Percentiles rank a stretch among this genome's conserved stretches.
These are phyloP conservation scores for Loripinus fragilis DNA, from an alignment of 2,888 invertebrate species.

Conservation along the genomic window DNA sequence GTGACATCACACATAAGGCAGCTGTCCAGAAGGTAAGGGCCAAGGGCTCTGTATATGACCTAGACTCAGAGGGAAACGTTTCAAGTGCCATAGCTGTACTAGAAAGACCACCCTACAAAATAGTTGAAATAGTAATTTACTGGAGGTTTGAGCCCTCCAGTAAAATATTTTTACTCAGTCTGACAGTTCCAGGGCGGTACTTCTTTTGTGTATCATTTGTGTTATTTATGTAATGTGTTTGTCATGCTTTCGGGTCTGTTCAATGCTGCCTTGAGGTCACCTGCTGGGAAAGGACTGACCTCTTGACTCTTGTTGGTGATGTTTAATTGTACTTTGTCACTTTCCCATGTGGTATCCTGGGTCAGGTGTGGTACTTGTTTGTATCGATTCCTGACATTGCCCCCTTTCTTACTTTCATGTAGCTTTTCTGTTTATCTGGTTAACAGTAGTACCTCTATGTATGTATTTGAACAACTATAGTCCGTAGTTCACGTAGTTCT, in stretches of 20 bases:
- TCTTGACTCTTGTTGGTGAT: too few relatives aligned
- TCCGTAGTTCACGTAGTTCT: not conserved
- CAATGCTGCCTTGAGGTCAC: too few relatives aligned
- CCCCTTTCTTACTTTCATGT: too few relatives aligned
- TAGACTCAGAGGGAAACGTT: conserved; percentile 50
- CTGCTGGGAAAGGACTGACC: too few relatives aligned
- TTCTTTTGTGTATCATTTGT: too few relatives aligned
- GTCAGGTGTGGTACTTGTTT: not conserved
- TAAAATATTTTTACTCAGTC: too few relatives aligned
- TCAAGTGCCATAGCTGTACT: conserved; percentile 51
- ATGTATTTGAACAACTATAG: not conserved
- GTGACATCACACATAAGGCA: not conserved
- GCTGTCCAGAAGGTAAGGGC: conserved; percentile 54
- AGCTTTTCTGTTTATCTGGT: not conserved
- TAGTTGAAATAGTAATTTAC: not conserved
- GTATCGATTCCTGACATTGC: not conserved
- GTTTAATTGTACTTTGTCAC: too few relatives aligned
- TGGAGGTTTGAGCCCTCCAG: too few relatives aligned
- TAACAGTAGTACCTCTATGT: not conserved
- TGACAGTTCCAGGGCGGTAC: too few relatives aligned
- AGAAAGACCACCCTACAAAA: conserved; percentile 55
- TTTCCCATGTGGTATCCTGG: too few relatives aligned
- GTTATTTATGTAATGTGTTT: too few relatives aligned
- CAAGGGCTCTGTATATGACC: conserved; percentile 43
- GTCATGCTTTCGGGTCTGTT: too few relatives aligned